Percentiles rank a stretch among this genome's conserved stretches.
Conservation (phyloP, 2,113 vertebrate genomes). For the Meriones unguiculatus region DNA sequence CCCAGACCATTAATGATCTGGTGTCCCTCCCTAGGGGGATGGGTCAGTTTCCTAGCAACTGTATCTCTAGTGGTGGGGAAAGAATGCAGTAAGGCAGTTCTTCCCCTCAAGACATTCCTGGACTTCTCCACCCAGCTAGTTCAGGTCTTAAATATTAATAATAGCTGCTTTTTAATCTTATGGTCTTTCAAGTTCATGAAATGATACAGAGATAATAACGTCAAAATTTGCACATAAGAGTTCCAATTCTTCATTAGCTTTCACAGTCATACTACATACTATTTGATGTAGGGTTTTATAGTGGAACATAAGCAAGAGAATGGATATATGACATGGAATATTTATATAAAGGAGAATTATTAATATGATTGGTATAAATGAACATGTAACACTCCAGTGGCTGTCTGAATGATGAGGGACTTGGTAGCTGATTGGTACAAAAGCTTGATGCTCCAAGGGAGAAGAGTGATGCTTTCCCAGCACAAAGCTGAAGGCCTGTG, state of each 20-base stretch:
- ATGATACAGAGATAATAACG: neutral
- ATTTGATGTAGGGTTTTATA: neutral
- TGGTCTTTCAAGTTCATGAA: neutral
- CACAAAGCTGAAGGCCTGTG: neutral
- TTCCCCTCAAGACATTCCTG: too few species aligned
- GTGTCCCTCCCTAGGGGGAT: too few species aligned
- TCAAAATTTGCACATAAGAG: neutral
- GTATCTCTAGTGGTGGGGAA: too few species aligned
- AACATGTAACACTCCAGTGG: neutral
- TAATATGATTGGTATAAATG: too few species aligned
- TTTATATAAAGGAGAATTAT: neutral
- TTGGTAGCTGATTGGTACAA: neutral
- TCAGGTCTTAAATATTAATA: too few species aligned
- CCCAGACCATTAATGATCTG: too few species aligned
- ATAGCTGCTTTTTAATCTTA: too few species aligned
- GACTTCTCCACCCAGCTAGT: too few species aligned
- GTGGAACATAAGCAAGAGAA: neutral
- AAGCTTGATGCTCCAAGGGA: too few species aligned
- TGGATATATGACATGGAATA: too few species aligned
- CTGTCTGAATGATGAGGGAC: neutral
- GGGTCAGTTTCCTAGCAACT: too few species aligned
- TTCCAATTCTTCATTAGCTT: neutral
- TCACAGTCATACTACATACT: neutral
- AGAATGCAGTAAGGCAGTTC: too few species aligned
- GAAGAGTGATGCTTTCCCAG: neutral